Conservation (phyloP, 2,113 vertebrate genomes). For the Lophochroa leadbeateri region DNA sequence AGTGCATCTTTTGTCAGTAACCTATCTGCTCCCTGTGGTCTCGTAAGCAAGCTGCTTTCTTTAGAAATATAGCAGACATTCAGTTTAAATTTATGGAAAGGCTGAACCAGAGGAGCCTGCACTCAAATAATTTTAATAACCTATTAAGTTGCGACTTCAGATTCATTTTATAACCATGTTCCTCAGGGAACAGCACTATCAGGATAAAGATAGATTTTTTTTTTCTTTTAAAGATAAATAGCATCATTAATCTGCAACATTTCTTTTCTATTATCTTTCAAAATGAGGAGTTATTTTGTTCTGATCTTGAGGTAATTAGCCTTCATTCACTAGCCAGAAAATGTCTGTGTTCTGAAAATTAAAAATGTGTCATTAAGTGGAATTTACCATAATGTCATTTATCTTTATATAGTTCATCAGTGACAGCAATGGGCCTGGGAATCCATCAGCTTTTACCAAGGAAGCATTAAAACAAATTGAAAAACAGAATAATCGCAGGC, state of each 20-base stretch:
- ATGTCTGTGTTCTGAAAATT: slow-evolving; percentile 96
- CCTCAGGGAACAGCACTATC: slow-evolving; percentile 91
- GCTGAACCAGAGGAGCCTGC: slow-evolving; percentile 78
- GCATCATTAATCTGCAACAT: slow-evolving; percentile 98
- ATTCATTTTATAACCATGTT: slow-evolving; percentile 97
- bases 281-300: slow-evolving; percentile 97
- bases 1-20: slow-evolving; percentile 72
- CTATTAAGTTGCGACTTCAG: slow-evolving; percentile 98
- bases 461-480: slow-evolving; percentile 92
- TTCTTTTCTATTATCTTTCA: slow-evolving; percentile 96
- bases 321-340: slow-evolving; percentile 94
- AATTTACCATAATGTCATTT: slow-evolving; percentile 99
- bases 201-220: slow-evolving; percentile 92
- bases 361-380: slow-evolving; percentile 99
- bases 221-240: slow-evolving; percentile 95
- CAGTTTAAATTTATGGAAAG: slow-evolving; percentile 82
- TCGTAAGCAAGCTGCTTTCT: slow-evolving; percentile 76
- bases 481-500: slow-evolving; percentile 94
- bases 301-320: slow-evolving; percentile 97
- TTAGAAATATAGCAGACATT: slow-evolving; percentile 74
- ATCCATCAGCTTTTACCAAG: slow-evolving; percentile 84
- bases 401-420: slow-evolving; percentile 96
- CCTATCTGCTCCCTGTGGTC: slow-evolving; percentile 67
- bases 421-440: slow-evolving; percentile 87
- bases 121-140: slow-evolving; percentile 97